Conservation (phyloP, 2,888 invertebrate genomes). For the Adelognathus sp. region DNA sequence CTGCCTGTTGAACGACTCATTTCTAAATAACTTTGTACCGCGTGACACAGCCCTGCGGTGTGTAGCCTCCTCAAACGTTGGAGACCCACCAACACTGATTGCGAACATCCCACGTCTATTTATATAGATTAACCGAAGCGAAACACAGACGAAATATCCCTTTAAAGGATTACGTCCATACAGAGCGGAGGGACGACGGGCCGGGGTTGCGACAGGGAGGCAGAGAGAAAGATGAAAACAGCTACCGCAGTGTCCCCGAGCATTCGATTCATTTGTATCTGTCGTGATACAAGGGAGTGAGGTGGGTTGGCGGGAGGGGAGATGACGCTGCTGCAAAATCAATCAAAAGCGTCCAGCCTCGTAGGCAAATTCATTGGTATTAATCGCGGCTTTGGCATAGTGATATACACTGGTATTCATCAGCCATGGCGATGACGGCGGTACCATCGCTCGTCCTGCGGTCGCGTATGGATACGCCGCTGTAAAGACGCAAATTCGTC, state of each 20-base stretch:
- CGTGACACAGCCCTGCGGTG: slow-evolving; percentile 59
- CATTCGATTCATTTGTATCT: slow-evolving; percentile 80
- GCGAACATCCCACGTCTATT: slow-evolving; percentile 79
- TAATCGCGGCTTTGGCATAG: slow-evolving; percentile 70
- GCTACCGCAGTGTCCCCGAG: slow-evolving; percentile 67
- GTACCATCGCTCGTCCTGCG: background rate
- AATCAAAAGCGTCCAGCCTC: slow-evolving; percentile 76
- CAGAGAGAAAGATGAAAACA: slow-evolving; percentile 25
- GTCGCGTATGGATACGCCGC: background rate
- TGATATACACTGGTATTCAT: slow-evolving; percentile 33
- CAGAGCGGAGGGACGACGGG: slow-evolving; percentile 57
- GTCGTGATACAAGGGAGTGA: slow-evolving; percentile 71
- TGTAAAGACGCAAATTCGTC: slow-evolving; percentile 5
- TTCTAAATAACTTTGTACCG: slow-evolving; percentile 71
- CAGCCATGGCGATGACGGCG: slow-evolving; percentile 24
- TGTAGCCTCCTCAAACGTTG: slow-evolving; percentile 1
- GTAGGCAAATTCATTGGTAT: slow-evolving; percentile 73
- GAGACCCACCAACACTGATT: slow-evolving; percentile 73
- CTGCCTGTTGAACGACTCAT: slow-evolving; percentile 63
- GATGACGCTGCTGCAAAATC: slow-evolving; percentile 73
- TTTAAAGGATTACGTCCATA: slow-evolving; percentile 79
- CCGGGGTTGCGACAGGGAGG: slow-evolving; percentile 10
- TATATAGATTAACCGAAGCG: slow-evolving; percentile 79
- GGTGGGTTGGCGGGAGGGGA: slow-evolving; percentile 38
- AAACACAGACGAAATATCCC: slow-evolving; percentile 77